Evolutionary conservation across 2,797 vertebrate genomes (phyloP).

Genomic region (Sphenopsis melanotis): DNA sequence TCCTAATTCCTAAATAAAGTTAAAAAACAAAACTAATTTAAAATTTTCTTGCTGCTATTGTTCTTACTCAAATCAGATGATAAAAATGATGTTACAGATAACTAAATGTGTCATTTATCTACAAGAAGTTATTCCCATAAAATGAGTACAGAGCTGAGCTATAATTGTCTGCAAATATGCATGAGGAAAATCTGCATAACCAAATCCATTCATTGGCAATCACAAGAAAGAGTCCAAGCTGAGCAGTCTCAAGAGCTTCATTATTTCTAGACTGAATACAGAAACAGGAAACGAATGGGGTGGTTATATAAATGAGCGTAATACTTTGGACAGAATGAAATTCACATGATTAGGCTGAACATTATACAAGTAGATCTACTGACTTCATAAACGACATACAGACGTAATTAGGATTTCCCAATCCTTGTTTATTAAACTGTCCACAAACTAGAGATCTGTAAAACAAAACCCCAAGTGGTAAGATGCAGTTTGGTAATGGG

Average conservation of each 20-base stretch:
- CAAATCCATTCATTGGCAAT: not conserved
- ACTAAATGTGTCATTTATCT: not conserved
- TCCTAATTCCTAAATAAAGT: not conserved
- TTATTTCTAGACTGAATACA: slow-evolving; percentile 33
- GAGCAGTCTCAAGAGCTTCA: slow-evolving; percentile 19
- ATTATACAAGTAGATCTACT: slow-evolving; percentile 57
- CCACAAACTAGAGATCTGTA: not conserved
- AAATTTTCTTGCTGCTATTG: not conserved
- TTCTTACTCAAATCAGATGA: not conserved
- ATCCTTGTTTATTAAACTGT: slow-evolving; percentile 47
- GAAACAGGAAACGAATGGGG: slow-evolving; percentile 46
- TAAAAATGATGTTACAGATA: not conserved
- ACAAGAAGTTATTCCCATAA: not conserved
- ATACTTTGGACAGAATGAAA: slow-evolving; percentile 41
- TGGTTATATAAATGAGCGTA: slow-evolving; percentile 49
- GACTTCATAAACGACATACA: slow-evolving; percentile 45
- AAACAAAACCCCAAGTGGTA: not conserved
- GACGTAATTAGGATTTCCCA: slow-evolving; percentile 48
- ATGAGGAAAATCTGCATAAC: not conserved
- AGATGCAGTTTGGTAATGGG: not conserved
- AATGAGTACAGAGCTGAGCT: not conserved
- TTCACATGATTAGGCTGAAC: slow-evolving; percentile 3
- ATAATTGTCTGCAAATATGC: not conserved
- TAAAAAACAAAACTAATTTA: not conserved
- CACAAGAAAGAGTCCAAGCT: not conserved